These are phyloP conservation scores for Peromyscus aztecus DNA, from an alignment of 2,797 vertebrate genomes.

Conservation along the genomic window DNA sequence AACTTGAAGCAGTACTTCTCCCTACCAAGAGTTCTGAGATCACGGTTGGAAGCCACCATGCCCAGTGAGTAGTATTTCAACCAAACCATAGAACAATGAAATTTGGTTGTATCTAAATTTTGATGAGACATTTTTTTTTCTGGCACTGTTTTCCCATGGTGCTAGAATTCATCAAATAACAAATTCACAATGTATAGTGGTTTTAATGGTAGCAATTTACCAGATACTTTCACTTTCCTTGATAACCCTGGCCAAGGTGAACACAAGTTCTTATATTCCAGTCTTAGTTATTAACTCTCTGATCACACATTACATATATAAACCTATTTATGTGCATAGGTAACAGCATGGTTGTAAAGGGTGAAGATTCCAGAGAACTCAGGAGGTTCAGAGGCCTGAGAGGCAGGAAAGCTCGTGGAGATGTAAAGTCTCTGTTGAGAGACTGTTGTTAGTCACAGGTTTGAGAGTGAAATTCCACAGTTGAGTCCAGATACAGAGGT, in stretches of 20 bases:
- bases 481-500: not conserved
- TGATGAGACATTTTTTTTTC: not conserved
- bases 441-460: not conserved
- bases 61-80: not conserved
- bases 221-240: not conserved
- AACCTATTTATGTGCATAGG: not conserved
- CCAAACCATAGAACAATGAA: conserved; percentile 13
- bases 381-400: not conserved
- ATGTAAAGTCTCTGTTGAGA: not conserved
- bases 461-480: not conserved
- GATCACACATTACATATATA: not conserved
- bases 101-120: not conserved
- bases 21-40: not conserved
- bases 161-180: not conserved
- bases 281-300: not conserved
- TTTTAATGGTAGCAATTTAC: not conserved
- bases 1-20: not conserved
- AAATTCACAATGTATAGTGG: not conserved
- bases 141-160: not conserved
- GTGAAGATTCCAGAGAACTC: not conserved
- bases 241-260: not conserved
- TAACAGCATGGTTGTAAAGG: not conserved
- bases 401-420: not conserved
- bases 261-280: not conserved
- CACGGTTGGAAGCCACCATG: not conserved